phyloP scores from a whole-genome alignment of 2,888 invertebrate species.

The Julus scanicus region DNA sequence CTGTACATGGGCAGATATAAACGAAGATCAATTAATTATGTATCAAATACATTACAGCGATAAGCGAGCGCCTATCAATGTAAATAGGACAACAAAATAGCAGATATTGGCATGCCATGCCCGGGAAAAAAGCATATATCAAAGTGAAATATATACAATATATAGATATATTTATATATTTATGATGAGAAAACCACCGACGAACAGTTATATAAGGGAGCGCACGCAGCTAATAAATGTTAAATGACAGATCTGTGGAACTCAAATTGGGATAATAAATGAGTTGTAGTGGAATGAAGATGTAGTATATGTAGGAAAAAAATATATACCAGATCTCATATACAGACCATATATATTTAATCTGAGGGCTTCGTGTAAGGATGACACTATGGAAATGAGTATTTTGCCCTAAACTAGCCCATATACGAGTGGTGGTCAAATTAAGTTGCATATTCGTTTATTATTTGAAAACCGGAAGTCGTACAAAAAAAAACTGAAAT shows the following conservation, averaged over 20 bases:
- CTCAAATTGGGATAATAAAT: neutral
- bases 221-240: constrained; percentile 45
- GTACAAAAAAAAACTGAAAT: no score
- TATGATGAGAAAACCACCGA: constrained; percentile 40
- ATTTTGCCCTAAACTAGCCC: no score
- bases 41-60: constrained; percentile 54
- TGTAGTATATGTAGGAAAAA: constrained; percentile 5
- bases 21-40: constrained; percentile 54
- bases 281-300: neutral
- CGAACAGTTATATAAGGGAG: constrained; percentile 32
- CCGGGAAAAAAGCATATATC: constrained; percentile 22
- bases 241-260: constrained; percentile 9
- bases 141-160: constrained; percentile 27
- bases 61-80: constrained; percentile 53
- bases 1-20: constrained; percentile 46
- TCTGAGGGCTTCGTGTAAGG: neutral
- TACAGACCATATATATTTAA: neutral
- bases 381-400: no score
- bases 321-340: neutral
- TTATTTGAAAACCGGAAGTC: no score
- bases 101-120: constrained; percentile 46
- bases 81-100: constrained; percentile 50
- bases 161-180: constrained; percentile 42
- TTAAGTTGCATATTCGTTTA: no score
- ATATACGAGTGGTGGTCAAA: no score